Evolutionary conservation across 2,888 invertebrate genomes (phyloP).

Genomic region (Lasiommata megera): DNA sequence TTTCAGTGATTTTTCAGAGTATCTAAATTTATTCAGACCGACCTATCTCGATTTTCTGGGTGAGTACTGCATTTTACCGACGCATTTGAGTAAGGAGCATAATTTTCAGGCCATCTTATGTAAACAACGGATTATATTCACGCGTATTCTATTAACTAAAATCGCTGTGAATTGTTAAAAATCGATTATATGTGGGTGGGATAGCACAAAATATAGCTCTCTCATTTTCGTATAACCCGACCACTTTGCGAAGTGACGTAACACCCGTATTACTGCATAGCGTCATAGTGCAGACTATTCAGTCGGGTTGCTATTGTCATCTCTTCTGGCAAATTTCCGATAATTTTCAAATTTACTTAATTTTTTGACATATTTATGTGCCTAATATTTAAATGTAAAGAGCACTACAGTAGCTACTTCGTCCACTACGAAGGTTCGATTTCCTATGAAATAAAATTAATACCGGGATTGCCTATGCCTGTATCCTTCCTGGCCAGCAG

Average conservation of each 20-base stretch:
- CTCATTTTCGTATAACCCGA: constrained; percentile 63
- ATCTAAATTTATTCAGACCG: constrained; percentile 75
- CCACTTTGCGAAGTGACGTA: constrained; percentile 62
- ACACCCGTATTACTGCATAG: constrained; percentile 50
- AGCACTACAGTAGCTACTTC: too few species aligned
- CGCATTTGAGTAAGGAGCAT: constrained; percentile 8
- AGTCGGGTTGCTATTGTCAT: constrained; percentile 50
- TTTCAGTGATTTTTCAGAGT: constrained; percentile 69
- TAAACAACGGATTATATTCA: constrained; percentile 11
- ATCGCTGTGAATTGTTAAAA: constrained; percentile 58
- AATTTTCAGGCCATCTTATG: constrained; percentile 11
- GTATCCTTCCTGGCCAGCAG: too few species aligned
- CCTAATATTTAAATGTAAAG: too few species aligned
- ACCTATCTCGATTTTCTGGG: constrained; percentile 63
- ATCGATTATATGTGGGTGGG: constrained; percentile 80
- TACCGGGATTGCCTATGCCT: too few species aligned
- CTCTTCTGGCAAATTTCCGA: constrained; percentile 31
- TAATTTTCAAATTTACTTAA: constrained; percentile 23
- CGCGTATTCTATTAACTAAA: constrained; percentile 18
- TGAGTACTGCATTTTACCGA: constrained; percentile 61
- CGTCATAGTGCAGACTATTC: constrained; percentile 47
- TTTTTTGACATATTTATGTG: background rate
- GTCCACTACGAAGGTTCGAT: too few species aligned
- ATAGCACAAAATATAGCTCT: constrained; percentile 48
- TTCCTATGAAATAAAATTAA: too few species aligned